Percentiles rank a stretch among this genome's conserved stretches.
phyloP scores from a whole-genome alignment of 2,888 invertebrate species.

The Malacosoma neustria region DNA sequence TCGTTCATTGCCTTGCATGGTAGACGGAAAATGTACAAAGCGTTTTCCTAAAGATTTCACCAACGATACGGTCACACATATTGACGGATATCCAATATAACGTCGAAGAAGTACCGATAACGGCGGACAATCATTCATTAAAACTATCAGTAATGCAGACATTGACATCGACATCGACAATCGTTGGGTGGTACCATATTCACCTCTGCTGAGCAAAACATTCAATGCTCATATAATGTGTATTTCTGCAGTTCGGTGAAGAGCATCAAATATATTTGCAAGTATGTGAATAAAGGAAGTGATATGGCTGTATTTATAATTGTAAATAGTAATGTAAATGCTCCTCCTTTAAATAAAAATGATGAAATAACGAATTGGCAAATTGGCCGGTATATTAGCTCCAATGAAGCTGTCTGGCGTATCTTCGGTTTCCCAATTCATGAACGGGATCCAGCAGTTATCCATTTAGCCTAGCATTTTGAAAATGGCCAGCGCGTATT shows the following conservation, averaged over 20 bases:
- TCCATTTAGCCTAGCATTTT: too few relatives aligned
- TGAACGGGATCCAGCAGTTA: too few relatives aligned
- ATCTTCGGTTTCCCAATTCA: too few relatives aligned
- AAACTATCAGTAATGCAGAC: conserved; percentile 7
- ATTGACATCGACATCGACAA: conserved; percentile 11
- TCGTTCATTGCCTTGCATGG: conserved; percentile 26
- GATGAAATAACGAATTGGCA: too few relatives aligned
- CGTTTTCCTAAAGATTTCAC: conserved; percentile 7
- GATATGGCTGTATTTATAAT: too few relatives aligned
- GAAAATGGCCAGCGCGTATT: conserved; percentile 12
- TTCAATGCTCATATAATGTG: conserved; percentile 12
- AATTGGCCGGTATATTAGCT: too few relatives aligned
- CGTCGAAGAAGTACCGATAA: conserved; percentile 13
- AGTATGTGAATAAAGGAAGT: too few relatives aligned
- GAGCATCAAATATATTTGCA: conserved; percentile 13
- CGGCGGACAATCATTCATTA: conserved; percentile 3
- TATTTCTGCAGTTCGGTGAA: conserved; percentile 5
- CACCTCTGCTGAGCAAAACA: conserved; percentile 11
- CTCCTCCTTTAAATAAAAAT: too few relatives aligned
- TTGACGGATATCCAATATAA: conserved; percentile 12
- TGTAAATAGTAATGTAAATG: too few relatives aligned
- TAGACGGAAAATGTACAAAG: conserved; percentile 11
- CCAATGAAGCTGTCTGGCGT: too few relatives aligned
- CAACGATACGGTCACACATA: conserved; percentile 12
- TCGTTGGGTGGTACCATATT: conserved; percentile 15